Conservation (phyloP, 2,888 invertebrate species). For the Callyntrura guangdongensis region DNA sequence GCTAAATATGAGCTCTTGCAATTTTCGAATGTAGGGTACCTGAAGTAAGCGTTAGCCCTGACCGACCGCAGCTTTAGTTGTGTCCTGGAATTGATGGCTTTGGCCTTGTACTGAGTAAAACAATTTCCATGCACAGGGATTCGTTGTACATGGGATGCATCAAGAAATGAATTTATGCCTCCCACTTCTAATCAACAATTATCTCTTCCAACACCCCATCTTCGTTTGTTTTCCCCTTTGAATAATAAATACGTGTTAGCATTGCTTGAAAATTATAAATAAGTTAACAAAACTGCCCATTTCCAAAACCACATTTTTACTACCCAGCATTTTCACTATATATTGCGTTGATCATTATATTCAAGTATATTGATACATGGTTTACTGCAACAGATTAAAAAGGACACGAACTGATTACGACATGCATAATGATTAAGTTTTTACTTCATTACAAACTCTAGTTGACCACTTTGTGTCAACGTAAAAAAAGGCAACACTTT, state of each 20-base stretch:
- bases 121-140: not conserved
- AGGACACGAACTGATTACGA: no score
- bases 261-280: no score
- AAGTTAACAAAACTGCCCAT: not conserved
- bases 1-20: no score
- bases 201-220: slow-evolving; percentile 67
- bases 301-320: no score
- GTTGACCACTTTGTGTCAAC: no score
- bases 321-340: no score
- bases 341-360: no score
- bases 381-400: no score
- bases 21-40: not conserved
- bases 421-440: no score
- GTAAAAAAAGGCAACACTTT: no score
- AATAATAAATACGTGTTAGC: slow-evolving; percentile 14
- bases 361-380: no score
- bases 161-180: not conserved
- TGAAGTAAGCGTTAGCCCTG: slow-evolving; percentile 8
- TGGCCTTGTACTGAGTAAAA: not conserved
- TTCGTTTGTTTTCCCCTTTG: slow-evolving; percentile 57
- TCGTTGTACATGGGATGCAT: not conserved
- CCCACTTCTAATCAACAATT: slow-evolving; percentile 41
- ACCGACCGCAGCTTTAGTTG: not conserved
- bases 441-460: no score
- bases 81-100: not conserved